phyloP scores from a whole-genome alignment of 2,113 vertebrate species.

The Gallinago jamesoni region DNA sequence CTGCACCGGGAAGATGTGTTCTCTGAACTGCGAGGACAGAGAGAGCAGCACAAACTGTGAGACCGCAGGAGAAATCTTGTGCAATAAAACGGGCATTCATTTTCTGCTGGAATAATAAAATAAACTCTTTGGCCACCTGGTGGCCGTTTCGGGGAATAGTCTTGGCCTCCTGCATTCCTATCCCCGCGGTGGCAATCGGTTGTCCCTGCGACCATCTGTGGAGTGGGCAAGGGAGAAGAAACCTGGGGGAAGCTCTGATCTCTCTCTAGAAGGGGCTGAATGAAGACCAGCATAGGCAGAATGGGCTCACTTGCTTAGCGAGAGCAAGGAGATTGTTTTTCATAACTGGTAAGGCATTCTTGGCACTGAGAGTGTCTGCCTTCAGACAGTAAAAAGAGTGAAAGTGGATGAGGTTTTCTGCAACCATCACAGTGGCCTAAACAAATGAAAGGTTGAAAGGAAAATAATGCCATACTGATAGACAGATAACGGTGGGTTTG shows the following conservation, averaged over 20 bases:
- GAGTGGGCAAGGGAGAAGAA: neutral
- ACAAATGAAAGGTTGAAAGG: neutral
- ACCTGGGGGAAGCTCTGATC: neutral
- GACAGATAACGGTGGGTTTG: neutral
- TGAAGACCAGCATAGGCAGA: neutral
- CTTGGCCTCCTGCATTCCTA: neutral
- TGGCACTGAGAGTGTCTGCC: neutral
- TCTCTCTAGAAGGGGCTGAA: neutral
- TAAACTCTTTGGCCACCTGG: constrained; percentile 13
- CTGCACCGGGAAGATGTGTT: constrained; percentile 64
- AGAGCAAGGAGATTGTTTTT: neutral
- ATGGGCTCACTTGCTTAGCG: neutral
- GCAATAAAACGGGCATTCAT: fast-evolving
- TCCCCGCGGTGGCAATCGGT: fast-evolving
- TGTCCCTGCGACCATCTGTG: neutral
- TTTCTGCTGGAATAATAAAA: neutral
- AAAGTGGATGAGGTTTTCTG: neutral
- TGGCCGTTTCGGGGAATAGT: neutral
- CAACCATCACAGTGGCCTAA: neutral
- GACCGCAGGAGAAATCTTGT: neutral
- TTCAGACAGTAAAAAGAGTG: neutral
- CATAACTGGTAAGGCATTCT: neutral
- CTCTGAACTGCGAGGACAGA: constrained; percentile 69
- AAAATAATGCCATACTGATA: neutral
- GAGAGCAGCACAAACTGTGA: constrained; percentile 77